Conservation (phyloP, 2,888 invertebrate species). For the Torymus auratus region DNA sequence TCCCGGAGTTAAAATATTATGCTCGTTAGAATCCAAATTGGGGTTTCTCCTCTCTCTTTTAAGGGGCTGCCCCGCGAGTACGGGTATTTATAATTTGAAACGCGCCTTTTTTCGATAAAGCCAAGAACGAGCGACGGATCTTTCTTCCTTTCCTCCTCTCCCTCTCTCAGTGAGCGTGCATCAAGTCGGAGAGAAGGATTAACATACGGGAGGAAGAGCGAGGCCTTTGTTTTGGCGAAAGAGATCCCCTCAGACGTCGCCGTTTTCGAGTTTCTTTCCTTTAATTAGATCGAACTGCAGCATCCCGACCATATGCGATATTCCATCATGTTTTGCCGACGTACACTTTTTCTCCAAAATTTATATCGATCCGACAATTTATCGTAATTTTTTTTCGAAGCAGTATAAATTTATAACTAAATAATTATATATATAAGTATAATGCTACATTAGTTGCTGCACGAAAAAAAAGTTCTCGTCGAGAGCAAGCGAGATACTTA, state of each 20-base stretch:
- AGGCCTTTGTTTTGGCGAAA: slow-evolving; percentile 64
- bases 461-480: no score
- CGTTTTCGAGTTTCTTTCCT: neutral
- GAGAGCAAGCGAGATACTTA: no score
- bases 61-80: slow-evolving; percentile 62
- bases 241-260: slow-evolving; percentile 29
- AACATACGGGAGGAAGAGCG: slow-evolving; percentile 65
- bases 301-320: no score
- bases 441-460: no score
- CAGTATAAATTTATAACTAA: no score
- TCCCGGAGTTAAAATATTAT: slow-evolving; percentile 70
- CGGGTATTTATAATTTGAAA: slow-evolving; percentile 69
- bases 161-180: slow-evolving; percentile 48
- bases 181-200: slow-evolving; percentile 63
- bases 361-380: no score
- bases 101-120: slow-evolving; percentile 58
- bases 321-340: no score
- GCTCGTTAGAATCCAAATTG: slow-evolving; percentile 75
- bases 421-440: no score
- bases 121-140: neutral
- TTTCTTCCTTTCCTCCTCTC: slow-evolving; percentile 22
- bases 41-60: slow-evolving; percentile 63
- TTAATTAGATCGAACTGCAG: slow-evolving; percentile 4
- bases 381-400: no score
- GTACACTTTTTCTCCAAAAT: no score